Conservation (phyloP, 2,888 invertebrate species). For the Hypomecis punctinalis region DNA sequence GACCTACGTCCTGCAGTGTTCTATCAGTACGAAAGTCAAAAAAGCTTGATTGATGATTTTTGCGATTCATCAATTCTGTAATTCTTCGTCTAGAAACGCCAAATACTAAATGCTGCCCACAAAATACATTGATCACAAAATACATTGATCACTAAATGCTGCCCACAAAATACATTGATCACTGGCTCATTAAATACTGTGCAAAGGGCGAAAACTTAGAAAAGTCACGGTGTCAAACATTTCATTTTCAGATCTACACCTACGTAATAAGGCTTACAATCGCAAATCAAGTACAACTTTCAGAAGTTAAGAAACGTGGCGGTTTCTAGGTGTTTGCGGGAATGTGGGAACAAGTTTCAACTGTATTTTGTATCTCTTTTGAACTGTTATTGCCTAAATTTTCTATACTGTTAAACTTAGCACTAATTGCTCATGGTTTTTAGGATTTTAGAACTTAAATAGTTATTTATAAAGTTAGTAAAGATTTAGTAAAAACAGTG, state of each 20-base stretch:
- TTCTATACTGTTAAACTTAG: neutral
- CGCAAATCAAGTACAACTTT: neutral
- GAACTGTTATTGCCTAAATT: neutral
- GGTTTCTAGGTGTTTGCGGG: constrained; percentile 22
- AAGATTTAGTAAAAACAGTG: no score
- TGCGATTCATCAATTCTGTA: no score
- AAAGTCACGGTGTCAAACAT: neutral
- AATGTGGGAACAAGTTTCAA: constrained; percentile 9
- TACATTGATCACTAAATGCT: no score
- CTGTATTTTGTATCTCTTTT: constrained; percentile 1
- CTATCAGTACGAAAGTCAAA: no score
- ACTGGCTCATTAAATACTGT: constrained; percentile 1
- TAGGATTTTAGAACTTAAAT: no score
- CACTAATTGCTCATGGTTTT: no score
- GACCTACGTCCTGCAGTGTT: no score
- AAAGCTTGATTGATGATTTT: no score
- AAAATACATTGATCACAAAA: no score
- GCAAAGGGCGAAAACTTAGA: neutral
- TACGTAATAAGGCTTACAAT: constrained; percentile 1
- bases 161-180: neutral
- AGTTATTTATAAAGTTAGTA: no score
- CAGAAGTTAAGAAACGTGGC: constrained; percentile 8
- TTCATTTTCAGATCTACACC: neutral
- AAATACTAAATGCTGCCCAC: no score
- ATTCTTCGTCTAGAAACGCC: no score